Conservation (phyloP, 2,113 vertebrate genomes). For the Mus pahari region DNA sequence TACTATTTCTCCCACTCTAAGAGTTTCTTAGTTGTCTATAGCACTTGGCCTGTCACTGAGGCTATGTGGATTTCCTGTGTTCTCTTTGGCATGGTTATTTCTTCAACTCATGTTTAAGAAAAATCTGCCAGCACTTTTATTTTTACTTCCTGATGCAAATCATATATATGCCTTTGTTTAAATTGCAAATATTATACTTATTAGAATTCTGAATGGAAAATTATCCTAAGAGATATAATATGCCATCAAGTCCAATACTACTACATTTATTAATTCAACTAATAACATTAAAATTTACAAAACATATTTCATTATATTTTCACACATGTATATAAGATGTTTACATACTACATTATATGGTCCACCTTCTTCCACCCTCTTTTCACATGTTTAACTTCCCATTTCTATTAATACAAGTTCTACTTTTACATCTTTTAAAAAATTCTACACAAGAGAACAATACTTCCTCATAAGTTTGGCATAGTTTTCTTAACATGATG, state of each 20-base stretch:
- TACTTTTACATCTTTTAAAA: neutral
- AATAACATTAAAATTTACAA: neutral
- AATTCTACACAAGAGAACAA: neutral
- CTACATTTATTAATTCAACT: neutral
- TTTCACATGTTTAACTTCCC: neutral
- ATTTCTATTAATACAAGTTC: neutral
- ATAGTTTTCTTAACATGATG: neutral
- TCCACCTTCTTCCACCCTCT: neutral
- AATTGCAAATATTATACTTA: neutral
- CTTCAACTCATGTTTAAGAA: neutral
- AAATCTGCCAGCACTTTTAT: neutral
- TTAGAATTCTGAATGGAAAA: neutral
- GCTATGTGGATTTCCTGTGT: neutral
- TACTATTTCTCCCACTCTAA: too few species aligned
- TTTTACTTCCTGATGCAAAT: neutral
- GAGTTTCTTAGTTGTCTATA: neutral
- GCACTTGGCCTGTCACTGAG: neutral
- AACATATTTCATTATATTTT: neutral
- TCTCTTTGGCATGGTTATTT: neutral
- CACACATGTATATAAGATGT: neutral
- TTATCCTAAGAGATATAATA: neutral
- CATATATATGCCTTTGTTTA: neutral
- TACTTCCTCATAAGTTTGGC: neutral
- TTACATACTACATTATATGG: neutral
- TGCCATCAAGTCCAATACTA: rapidly evolving